Conservation (phyloP, 2,888 invertebrate genomes). For the Carabus problematicus region DNA sequence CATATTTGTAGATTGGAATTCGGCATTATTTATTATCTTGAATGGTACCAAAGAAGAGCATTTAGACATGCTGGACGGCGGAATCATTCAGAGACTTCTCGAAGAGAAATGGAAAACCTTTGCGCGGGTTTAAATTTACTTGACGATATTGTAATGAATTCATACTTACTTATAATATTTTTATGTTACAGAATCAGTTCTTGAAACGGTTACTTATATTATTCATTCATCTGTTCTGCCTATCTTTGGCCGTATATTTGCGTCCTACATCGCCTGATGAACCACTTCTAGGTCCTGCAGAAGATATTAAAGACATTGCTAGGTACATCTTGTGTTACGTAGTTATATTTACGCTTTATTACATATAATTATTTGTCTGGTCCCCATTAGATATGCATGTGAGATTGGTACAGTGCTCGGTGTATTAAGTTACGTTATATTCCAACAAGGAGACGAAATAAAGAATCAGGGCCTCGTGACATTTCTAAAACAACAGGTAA, state of each 20-base stretch:
- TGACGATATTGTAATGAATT: neutral
- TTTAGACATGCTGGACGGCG: conserved; percentile 98
- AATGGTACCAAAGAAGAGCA: conserved; percentile 98
- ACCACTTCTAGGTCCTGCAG: conserved; percentile 62
- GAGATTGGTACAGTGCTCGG: conserved; percentile 87
- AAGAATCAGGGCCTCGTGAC: conserved; percentile 91
- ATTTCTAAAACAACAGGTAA: conserved; percentile 90
- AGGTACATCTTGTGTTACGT: conserved; percentile 53
- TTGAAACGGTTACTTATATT: conserved; percentile 89
- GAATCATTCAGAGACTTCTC: conserved; percentile 93
- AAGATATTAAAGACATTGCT: conserved; percentile 61
- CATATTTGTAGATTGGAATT: conserved; percentile 88
- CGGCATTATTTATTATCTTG: conserved; percentile 95
- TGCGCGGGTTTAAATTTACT: conserved; percentile 73
- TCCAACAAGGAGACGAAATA: conserved; percentile 94
- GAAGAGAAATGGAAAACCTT: conserved; percentile 99
- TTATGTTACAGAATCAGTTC: conserved; percentile 79
- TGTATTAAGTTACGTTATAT: conserved; percentile 85
- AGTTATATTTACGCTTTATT: neutral
- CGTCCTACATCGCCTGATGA: conserved; percentile 74
- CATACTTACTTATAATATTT: conserved; percentile 11
- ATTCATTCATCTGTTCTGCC: conserved; percentile 82
- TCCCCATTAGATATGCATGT: conserved; percentile 69
- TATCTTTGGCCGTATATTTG: conserved; percentile 91
- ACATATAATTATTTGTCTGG: neutral